Conservation (phyloP, 2,797 vertebrate genomes). For the Semotilus atromaculatus region DNA sequence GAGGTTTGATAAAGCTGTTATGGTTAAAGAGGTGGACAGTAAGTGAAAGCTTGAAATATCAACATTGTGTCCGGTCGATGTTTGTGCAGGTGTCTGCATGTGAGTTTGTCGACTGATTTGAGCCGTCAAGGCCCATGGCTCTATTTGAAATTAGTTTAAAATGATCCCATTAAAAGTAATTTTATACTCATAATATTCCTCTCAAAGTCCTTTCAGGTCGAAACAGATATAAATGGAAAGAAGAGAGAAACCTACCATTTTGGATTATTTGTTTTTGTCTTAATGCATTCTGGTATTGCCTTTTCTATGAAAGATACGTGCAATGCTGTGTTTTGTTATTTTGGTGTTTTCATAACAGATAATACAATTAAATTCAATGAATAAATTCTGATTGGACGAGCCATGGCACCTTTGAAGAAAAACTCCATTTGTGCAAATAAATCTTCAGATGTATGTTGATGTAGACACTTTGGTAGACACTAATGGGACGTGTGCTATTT, state of each 20-base stretch:
- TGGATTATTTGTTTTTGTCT: background rate
- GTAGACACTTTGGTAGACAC: background rate
- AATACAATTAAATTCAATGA: background rate
- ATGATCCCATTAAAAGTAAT: background rate
- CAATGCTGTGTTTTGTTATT: background rate
- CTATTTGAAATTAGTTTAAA: background rate
- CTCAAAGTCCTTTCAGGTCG: background rate
- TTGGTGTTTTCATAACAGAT: background rate
- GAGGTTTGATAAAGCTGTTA: conserved; percentile 14
- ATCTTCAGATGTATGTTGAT: background rate
- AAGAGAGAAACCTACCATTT: background rate
- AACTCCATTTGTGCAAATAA: background rate
- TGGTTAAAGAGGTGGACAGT: conserved; percentile 49
- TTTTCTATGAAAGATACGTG: background rate
- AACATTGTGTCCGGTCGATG: conserved; percentile 63
- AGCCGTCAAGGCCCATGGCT: background rate
- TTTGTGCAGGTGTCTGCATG: conserved; percentile 38
- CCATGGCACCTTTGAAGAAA: background rate
- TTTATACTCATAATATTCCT: background rate
- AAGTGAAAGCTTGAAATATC: conserved; percentile 57
- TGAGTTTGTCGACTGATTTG: conserved; percentile 8
- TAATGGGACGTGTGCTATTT: conserved; percentile 20
- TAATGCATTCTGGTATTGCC: background rate
- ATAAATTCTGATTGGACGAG: background rate
- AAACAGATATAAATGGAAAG: background rate